These are phyloP conservation scores for Uloborus diversus DNA, from an alignment of 1,140 invertebrate genomes.

Conservation along the genomic window DNA sequence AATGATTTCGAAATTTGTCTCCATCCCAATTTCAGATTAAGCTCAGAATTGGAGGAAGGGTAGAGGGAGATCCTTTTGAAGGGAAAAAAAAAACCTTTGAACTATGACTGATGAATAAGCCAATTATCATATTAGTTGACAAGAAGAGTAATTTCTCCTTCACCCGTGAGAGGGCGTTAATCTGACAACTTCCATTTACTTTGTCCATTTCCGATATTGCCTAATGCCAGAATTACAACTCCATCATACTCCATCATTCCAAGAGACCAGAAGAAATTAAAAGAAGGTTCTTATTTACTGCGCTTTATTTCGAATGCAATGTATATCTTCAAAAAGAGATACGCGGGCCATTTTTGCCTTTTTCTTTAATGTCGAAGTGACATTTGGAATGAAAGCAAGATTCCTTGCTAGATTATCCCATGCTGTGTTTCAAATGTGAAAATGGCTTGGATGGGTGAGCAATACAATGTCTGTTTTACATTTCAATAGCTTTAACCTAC, in stretches of 20 bases:
- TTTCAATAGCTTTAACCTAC: too few relatives aligned
- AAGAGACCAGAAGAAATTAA: neutral
- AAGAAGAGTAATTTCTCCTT: conserved; percentile 23
- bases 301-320: neutral
- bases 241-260: conserved; percentile 42
- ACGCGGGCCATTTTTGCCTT: too few relatives aligned
- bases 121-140: conserved; percentile 28
- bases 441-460: too few relatives aligned
- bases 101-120: conserved; percentile 17
- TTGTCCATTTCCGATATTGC: conserved; percentile 1
- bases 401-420: too few relatives aligned
- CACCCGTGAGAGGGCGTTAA: conserved; percentile 8
- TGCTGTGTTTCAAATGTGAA: too few relatives aligned
- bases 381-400: too few relatives aligned
- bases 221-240: conserved; percentile 20
- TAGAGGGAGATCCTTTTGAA: neutral
- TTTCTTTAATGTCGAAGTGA: too few relatives aligned
- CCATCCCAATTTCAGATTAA: neutral
- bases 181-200: conserved; percentile 19
- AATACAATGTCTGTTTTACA: too few relatives aligned
- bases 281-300: neutral
- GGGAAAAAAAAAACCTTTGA: conserved; percentile 1
- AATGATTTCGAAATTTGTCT: too few relatives aligned
- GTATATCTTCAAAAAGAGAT: neutral
- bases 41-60: neutral